A percentile compares a stretch with the other conserved stretches of the same genome.
Evolutionary conservation across 2,797 vertebrate genomes (phyloP).

Genomic region (Semaprochilodus insignis): DNA sequence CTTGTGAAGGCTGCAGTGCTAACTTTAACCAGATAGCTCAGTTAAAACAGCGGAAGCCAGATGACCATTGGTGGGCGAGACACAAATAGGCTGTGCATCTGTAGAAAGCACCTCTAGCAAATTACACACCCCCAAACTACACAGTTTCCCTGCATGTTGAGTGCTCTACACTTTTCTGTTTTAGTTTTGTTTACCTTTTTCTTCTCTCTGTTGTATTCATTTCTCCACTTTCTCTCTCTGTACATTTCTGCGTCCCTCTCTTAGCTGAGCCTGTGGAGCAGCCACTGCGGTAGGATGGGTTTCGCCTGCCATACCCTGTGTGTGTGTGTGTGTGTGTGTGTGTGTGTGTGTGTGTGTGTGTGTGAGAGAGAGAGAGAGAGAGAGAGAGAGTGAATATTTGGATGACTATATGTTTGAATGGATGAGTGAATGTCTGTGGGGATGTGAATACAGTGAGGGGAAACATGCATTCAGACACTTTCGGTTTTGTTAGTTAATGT

Average conservation of each 20-base stretch:
- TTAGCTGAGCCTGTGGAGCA: constrained; percentile 86
- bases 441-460: constrained; percentile 4
- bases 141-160: constrained; percentile 68
- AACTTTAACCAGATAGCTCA: too few species aligned
- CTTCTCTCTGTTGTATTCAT: constrained; percentile 69
- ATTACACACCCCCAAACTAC: neutral
- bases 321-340: constrained; percentile 34
- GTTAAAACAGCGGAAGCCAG: too few species aligned
- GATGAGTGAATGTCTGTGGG: constrained; percentile 38
- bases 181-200: constrained; percentile 28
- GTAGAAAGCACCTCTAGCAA: too few species aligned
- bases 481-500: too few species aligned
- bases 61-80: neutral
- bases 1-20: too few species aligned
- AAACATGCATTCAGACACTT: too few species aligned
- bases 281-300: constrained; percentile 85
- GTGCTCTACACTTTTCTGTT: constrained; percentile 57
- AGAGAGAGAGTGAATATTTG: constrained; percentile 24
- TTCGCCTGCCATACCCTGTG: constrained; percentile 71
- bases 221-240: constrained; percentile 76
- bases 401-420: constrained; percentile 32
- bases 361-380: constrained; percentile 40
- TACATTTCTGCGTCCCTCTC: constrained; percentile 79
- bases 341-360: constrained; percentile 56
- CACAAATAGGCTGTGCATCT: neutral